These are phyloP conservation scores for Brachylomia viminalis DNA, from an alignment of 2,888 invertebrate species.

Conservation along the genomic window DNA sequence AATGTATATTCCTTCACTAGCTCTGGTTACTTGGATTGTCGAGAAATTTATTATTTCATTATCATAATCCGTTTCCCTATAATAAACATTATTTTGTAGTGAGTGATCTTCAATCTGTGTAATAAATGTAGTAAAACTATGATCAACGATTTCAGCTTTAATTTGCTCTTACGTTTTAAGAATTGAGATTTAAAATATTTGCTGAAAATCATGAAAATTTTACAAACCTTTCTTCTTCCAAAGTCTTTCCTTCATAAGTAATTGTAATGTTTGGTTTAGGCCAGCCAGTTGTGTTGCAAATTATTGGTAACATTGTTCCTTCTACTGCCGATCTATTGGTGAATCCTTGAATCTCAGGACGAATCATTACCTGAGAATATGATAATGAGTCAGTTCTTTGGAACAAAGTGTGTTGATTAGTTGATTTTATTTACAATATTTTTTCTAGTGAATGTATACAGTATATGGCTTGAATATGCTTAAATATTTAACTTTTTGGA, in stretches of 20 bases:
- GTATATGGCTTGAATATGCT: neutral
- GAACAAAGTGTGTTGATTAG: neutral
- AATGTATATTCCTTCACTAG: slow-evolving; percentile 76
- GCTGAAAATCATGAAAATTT: neutral
- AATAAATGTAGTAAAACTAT: neutral
- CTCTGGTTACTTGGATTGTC: slow-evolving; percentile 71
- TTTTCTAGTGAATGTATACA: neutral
- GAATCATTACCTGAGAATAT: slow-evolving; percentile 76
- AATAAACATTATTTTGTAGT: slow-evolving; percentile 31
- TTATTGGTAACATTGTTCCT: slow-evolving; percentile 72
- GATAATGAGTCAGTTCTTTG: neutral
- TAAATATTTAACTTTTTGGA: neutral
- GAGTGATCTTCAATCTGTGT: neutral
- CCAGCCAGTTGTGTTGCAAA: slow-evolving; percentile 79
- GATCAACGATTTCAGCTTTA: neutral
- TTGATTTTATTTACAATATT: neutral
- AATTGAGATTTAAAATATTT: neutral
- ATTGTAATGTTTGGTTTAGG: slow-evolving; percentile 79
- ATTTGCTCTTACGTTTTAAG: neutral
- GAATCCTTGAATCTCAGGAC: slow-evolving; percentile 78
- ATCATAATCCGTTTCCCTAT: slow-evolving; percentile 68
- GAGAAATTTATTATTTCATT: slow-evolving; percentile 71
- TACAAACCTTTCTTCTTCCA: slow-evolving; percentile 71
- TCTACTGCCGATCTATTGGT: slow-evolving; percentile 76
- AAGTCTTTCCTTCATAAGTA: slow-evolving; percentile 70